Evolutionary conservation across 2,113 vertebrate species (phyloP).

Genomic region (Trematocara macrostoma): DNA sequence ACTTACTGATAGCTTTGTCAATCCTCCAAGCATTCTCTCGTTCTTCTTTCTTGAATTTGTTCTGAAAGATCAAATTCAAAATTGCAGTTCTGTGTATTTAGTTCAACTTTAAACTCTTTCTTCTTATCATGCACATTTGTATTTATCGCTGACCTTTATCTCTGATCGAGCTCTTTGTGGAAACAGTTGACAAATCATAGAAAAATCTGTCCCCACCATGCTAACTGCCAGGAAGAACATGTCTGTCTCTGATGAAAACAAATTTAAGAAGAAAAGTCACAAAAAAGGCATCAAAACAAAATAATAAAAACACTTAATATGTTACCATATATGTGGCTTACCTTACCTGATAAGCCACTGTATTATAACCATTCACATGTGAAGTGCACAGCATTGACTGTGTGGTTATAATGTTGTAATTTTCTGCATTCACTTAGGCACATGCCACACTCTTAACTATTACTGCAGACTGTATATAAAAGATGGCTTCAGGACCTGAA

Average conservation of each 20-base stretch:
- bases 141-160: slow-evolving; percentile 84
- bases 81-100: neutral
- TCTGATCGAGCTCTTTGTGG: slow-evolving; percentile 89
- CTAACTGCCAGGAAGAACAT: slow-evolving; percentile 99
- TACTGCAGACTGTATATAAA: neutral
- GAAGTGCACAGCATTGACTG: neutral
- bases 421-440: neutral
- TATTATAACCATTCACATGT: neutral
- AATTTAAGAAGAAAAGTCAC: neutral
- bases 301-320: neutral
- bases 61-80: slow-evolving; percentile 68
- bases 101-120: neutral
- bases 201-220: slow-evolving; percentile 98
- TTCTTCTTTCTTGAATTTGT: slow-evolving; percentile 98
- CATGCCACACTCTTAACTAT: neutral
- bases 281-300: neutral
- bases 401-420: neutral
- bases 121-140: too few species aligned
- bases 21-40: slow-evolving; percentile 89
- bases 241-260: slow-evolving; percentile 84
- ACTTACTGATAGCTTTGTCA: slow-evolving; percentile 96
- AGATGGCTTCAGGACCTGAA: neutral
- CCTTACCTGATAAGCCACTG: neutral
- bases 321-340: neutral
- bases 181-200: slow-evolving; percentile 94